Base-by-base conservation (phyloP, 2,888 invertebrate genomes). In the Synanthedon myopaeformis region DNA sequence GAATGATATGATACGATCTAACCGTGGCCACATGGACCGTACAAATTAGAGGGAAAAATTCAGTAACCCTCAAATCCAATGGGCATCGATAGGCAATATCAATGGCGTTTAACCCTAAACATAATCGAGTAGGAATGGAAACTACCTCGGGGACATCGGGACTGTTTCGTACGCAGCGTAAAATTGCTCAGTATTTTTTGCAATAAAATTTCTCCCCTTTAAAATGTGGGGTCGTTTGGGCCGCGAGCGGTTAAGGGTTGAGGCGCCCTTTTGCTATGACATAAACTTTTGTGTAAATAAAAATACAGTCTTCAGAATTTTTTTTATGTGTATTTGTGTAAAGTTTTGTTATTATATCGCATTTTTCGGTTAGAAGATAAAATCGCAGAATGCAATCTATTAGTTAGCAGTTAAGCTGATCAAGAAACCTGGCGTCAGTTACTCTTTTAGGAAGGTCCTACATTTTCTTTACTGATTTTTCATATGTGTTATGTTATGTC, bases 101-200 rank as follows among this genome's bases (percentile, higher is more conserved):
- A 85, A 84, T 86, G 85, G 82, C 82, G 76, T 82, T 86, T 87
- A 86, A 87, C 87, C 87, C 86, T 85, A 83, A 83, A 84, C 81
- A 82, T 86, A 85, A 87, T 87, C 83, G 84, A 76, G 80, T 78
- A 74, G 71, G 79, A 76, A 82, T 83, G 77, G 82, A 83, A 86
- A 86, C 86, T 84, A 87, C 86, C 86, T 87, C 73, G 71, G 86
- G 86, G 86, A 82, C 86, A 76, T 67, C 64, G 72, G 76, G 77
- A 71, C 74, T 71, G 74, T 70, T 70, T 77, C 74, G 75, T 72
- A 68, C 72, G 67, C 66, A 58, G 64, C 79, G 79, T 81, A 72
- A 83, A 85, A 85, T 82, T 83, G 84, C 74, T 70, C 78, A 74
- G 79, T 80, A 78, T 83, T 82, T 82, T 82, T 82, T 76, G 76